A percentile compares a stretch with the other conserved stretches of the same genome.
phyloP scores from a whole-genome alignment of 2,113 vertebrate genomes.

The Chionomys nivalis region DNA sequence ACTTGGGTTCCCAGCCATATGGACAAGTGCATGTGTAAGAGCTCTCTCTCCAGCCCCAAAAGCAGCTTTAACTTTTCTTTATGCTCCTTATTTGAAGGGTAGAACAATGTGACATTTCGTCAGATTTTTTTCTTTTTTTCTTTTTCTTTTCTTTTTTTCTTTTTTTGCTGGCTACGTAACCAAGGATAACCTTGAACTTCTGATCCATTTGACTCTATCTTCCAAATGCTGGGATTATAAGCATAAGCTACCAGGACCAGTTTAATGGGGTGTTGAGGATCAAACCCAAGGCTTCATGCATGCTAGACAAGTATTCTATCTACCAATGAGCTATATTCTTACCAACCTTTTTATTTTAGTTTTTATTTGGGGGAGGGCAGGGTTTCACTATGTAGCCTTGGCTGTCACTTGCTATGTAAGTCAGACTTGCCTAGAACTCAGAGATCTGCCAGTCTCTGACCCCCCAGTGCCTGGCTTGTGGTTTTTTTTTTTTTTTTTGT shows the following conservation, averaged over 20 bases:
- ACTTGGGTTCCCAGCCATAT: neutral
- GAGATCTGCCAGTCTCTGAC: neutral
- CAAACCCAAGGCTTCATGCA: neutral
- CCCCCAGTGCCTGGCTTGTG: neutral
- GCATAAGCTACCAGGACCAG: neutral
- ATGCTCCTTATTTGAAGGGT: neutral
- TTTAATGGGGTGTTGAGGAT: neutral
- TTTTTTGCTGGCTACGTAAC: neutral
- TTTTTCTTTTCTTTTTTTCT: no score
- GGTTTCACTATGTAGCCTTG: neutral
- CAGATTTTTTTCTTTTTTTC: neutral
- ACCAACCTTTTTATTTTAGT: neutral
- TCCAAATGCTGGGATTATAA: neutral
- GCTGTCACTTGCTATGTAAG: neutral
- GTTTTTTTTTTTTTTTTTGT: neutral
- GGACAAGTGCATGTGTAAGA: neutral
- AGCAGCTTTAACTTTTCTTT: neutral
- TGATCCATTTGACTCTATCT: neutral
- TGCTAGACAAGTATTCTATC: neutral
- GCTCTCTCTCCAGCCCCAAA: neutral
- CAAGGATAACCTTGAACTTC: neutral
- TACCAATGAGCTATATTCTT: neutral
- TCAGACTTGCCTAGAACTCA: neutral
- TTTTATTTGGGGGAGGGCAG: no score
- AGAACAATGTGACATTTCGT: neutral